Evolutionary conservation across 1,140 invertebrate genomes (phyloP), one percentile per base, ranked within the genome.

Genomic region (Pseudobourletiella spinata): DNA sequence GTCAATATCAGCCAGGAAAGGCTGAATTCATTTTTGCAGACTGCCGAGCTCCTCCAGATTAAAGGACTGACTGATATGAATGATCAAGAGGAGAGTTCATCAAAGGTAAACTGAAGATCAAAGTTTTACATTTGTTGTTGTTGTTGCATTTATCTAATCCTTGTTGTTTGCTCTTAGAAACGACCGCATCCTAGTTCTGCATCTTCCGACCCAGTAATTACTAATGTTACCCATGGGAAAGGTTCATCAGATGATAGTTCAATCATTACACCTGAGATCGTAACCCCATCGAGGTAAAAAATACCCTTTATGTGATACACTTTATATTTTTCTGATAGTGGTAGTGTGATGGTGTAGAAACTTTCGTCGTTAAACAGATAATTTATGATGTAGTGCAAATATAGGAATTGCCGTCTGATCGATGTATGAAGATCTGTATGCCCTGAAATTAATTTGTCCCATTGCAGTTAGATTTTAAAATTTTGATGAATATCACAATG

Each of bases 1-100:
- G 83, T 85, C 14, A 84, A 84, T 64, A 82, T 85, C 2, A 78
- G 81, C 59, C 82, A 84, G 70, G 82, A 84, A 63, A 78, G 82
- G 61, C 73, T 85, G 30, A 76, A 79, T 6, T 80, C 80, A 65
- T 83, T 84, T 71, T 74, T 85, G 54, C 80, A 80, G 54, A 83
- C 83, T 24, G 83, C 83, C 43, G 82, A 83, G 67, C 75, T 83
- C 14, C 73, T 85, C 20, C 80, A 82, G 63, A 81, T 85, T 22
- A 82, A 84, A 72, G 83, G 83, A 55, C 76, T 85, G 42, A 82
- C 82, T 29, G 68, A 70, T 44, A 59, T 60, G 48, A 63, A 65
- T 68, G 61, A 69, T 24, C 52, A 73, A 72, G 65, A 69, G 61
- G 65, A 70, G 16, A 52, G 15, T 4, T 14, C 52, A 24, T 3